Evolutionary conservation across 2,797 vertebrate species (phyloP).

Genomic region (Cossypha heuglini): DNA sequence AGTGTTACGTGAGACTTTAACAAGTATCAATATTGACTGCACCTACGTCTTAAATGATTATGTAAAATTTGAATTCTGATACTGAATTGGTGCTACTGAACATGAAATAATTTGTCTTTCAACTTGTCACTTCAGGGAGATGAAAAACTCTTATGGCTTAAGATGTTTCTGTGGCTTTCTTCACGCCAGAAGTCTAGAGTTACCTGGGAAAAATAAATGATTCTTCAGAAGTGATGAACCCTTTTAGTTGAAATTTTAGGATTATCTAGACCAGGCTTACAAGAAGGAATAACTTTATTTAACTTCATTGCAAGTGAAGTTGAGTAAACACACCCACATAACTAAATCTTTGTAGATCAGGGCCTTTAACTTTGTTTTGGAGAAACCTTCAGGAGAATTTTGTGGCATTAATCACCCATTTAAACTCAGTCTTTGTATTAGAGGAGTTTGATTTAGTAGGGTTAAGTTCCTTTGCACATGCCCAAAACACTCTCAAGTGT

Average conservation of each 20-base stretch:
- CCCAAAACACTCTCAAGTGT: neutral
- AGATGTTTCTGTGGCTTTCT: neutral
- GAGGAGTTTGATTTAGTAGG: neutral
- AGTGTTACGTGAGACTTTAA: neutral
- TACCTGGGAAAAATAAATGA: neutral
- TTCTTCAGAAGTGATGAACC: neutral
- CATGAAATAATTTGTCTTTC: neutral
- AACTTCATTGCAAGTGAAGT: neutral
- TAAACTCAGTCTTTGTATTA: neutral
- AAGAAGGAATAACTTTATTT: neutral
- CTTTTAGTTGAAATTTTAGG: neutral
- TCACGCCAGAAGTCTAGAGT: neutral
- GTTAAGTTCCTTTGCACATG: neutral
- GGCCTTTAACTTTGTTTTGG: neutral
- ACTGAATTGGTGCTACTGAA: neutral
- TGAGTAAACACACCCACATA: neutral
- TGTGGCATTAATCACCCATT: neutral
- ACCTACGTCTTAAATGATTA: neutral
- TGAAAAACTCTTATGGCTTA: neutral
- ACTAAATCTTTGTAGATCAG: neutral
- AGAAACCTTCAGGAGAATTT: neutral
- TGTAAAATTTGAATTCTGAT: neutral
- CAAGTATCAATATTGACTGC: neutral
- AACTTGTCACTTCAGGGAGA: neutral
- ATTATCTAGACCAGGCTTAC: neutral